Evolutionary conservation across 1,140 invertebrate genomes (phyloP).

Genomic region (Drosophila lacertosa): DNA sequence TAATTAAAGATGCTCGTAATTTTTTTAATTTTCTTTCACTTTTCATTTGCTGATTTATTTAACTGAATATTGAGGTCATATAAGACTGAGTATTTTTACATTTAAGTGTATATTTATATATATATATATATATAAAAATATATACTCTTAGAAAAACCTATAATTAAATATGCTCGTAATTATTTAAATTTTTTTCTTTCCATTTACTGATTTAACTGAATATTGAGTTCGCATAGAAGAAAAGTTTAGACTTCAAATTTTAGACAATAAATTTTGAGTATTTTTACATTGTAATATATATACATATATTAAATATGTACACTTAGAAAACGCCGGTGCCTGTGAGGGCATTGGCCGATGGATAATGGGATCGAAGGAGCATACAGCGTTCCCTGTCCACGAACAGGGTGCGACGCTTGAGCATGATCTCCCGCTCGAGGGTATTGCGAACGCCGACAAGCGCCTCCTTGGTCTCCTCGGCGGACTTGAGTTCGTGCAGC

Average conservation of each 20-base stretch:
- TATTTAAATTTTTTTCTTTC: not conserved
- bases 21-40: not conserved
- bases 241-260: constrained; percentile 17
- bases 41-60: not conserved
- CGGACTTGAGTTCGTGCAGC: constrained; percentile 86
- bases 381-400: constrained; percentile 89
- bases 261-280: constrained; percentile 20
- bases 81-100: too few species aligned
- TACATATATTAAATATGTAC: not conserved
- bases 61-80: not conserved
- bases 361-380: constrained; percentile 87
- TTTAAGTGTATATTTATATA: too few species aligned
- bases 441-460: constrained; percentile 87
- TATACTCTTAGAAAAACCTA: too few species aligned
- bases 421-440: constrained; percentile 89
- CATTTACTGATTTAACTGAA: not conserved
- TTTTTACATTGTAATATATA: not conserved
- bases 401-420: constrained; percentile 89
- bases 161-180: too few species aligned
- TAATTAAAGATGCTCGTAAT: too few species aligned
- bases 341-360: constrained; percentile 87
- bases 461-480: constrained; percentile 86
- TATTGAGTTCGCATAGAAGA: not conserved
- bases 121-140: too few species aligned
- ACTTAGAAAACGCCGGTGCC: constrained; percentile 74